Percentiles rank a stretch among this genome's conserved stretches.
Evolutionary conservation across 2,888 invertebrate species (phyloP).

Genomic region (Drosophila affinis): DNA sequence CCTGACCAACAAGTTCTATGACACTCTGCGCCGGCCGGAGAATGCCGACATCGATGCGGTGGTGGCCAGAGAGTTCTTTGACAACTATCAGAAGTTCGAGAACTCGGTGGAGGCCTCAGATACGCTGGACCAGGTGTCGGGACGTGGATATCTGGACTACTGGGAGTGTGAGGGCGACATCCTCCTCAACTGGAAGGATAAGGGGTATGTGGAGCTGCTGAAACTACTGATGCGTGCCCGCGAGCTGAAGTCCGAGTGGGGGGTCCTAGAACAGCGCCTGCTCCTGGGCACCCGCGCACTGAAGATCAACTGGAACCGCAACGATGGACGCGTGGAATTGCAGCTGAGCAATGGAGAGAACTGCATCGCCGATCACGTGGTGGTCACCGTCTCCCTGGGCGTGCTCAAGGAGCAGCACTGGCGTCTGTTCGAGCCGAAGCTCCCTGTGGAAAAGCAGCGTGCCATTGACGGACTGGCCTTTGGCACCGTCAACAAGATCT

Average conservation of each 20-base stretch:
- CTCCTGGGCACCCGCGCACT: conserved; percentile 72
- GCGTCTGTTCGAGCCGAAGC: conserved; percentile 84
- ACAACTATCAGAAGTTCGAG: conserved; percentile 86
- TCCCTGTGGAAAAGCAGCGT: conserved; percentile 84
- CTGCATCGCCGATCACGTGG: conserved; percentile 86
- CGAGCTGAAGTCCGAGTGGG: conserved; percentile 62
- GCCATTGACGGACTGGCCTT: conserved; percentile 86
- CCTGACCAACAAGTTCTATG: conserved; percentile 80
- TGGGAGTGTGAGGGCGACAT: conserved; percentile 89
- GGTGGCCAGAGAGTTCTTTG: conserved; percentile 85
- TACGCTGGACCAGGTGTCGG: conserved; percentile 88
- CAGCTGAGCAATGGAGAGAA: conserved; percentile 82
- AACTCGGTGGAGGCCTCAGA: conserved; percentile 86
- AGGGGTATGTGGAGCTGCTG: conserved; percentile 88
- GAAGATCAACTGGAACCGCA: conserved; percentile 80
- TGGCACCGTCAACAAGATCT: conserved; percentile 87
- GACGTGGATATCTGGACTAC: conserved; percentile 87
- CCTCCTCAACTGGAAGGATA: conserved; percentile 89
- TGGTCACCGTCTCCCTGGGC: conserved; percentile 86
- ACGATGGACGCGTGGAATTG: conserved; percentile 71
- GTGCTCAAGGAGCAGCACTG: conserved; percentile 85
- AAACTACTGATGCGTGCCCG: conserved; percentile 86
- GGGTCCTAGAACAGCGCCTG: conserved; percentile 81
- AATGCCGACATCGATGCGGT: conserved; percentile 83
- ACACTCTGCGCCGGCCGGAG: conserved; percentile 78